A percentile compares a stretch with the other conserved stretches of the same genome.
These are phyloP conservation scores for Pseudocheirus occidentalis DNA, from an alignment of 2,797 vertebrate species.

Conservation along the genomic window DNA sequence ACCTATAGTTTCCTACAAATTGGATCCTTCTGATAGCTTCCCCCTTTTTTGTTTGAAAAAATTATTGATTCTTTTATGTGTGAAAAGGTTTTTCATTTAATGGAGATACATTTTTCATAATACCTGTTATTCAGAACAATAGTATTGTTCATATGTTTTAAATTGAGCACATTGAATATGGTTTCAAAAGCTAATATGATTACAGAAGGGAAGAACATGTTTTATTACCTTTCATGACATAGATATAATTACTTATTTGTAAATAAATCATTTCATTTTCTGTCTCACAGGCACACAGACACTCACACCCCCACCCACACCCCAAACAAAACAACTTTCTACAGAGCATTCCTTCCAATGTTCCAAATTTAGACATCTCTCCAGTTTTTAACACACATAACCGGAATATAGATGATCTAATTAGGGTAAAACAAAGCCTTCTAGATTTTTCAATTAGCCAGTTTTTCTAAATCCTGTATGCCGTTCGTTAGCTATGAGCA, in stretches of 20 bases:
- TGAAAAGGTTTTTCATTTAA: neutral
- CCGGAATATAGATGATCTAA: neutral
- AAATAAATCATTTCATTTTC: neutral
- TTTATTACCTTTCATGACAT: neutral
- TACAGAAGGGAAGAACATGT: neutral
- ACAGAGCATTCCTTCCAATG: slow-evolving; percentile 13
- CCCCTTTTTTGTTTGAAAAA: neutral
- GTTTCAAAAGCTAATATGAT: neutral
- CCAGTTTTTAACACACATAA: neutral
- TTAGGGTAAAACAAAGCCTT: neutral
- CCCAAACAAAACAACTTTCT: slow-evolving; percentile 8
- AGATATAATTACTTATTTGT: neutral
- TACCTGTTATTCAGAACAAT: neutral
- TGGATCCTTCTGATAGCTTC: neutral
- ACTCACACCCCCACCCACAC: neutral
- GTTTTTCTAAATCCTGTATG: slow-evolving; percentile 5
- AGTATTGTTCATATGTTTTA: neutral
- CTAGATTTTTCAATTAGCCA: neutral
- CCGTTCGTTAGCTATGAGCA: neutral
- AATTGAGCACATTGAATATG: neutral
- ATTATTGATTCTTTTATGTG: neutral
- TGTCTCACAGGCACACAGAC: neutral
- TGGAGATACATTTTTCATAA: neutral
- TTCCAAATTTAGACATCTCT: slow-evolving; percentile 4
- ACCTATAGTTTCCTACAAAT: neutral